Conservation (phyloP, 2,888 invertebrate genomes). For the Strigamia crassipes region DNA sequence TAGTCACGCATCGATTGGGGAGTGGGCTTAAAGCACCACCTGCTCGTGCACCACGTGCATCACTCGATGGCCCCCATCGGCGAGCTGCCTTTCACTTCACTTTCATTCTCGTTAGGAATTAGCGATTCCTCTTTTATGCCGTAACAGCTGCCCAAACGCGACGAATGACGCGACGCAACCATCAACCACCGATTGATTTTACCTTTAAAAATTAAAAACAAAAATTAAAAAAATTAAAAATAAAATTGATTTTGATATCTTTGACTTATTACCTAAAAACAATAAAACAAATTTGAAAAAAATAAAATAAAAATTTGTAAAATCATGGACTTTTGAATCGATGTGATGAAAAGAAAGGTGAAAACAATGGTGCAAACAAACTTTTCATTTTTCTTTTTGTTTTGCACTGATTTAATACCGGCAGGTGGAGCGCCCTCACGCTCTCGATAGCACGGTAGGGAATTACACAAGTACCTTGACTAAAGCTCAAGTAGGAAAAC, state of each 20-base stretch:
- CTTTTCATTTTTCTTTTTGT: conserved; percentile 15
- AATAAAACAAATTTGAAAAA: neutral
- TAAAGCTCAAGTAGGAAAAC: neutral
- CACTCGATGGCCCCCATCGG: conserved; percentile 36
- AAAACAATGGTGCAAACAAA: neutral
- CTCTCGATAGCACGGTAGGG: neutral
- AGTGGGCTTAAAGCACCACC: conserved; percentile 38
- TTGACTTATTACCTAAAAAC: neutral
- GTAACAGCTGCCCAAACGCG: conserved; percentile 1
- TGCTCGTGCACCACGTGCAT: conserved; percentile 35
- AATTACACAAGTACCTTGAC: neutral
- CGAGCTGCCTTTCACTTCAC: conserved; percentile 5
- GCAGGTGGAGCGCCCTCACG: neutral
- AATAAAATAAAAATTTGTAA: too few species aligned
- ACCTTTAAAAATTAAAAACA: too few species aligned
- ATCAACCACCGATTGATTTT: neutral
- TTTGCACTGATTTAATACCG: conserved; percentile 3
- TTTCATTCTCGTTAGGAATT: conserved; percentile 35
- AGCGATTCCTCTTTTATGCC: conserved; percentile 22
- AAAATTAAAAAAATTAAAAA: too few species aligned
- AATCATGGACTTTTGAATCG: too few species aligned
- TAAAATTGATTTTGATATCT: neutral
- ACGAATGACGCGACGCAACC: neutral
- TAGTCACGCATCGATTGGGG: conserved; percentile 29
- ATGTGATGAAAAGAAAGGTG: too few species aligned